phyloP scores from a whole-genome alignment of 2,888 invertebrate species.

The Gandaritis pyraliata region DNA sequence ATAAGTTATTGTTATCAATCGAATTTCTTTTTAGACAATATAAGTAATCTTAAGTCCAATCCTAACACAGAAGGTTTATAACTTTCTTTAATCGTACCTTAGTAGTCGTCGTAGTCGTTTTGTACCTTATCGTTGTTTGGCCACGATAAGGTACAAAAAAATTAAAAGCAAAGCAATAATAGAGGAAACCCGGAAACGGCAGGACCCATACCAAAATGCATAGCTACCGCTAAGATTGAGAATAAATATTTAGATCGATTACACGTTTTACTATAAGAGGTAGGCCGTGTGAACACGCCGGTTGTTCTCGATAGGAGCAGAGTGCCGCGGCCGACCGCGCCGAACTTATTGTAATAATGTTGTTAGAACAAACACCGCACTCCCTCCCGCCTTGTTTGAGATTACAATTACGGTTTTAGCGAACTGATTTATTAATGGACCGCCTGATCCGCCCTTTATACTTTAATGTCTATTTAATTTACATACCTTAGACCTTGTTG shows the following conservation, averaged over 20 bases:
- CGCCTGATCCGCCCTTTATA: conserved; percentile 82
- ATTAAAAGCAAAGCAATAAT: conserved; percentile 10
- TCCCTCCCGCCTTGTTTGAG: conserved; percentile 80
- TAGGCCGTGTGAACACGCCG: conserved; percentile 61
- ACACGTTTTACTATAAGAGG: conserved; percentile 39
- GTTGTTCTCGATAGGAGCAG: conserved; percentile 43
- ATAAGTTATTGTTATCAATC: too few species aligned
- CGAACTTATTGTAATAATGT: conserved; percentile 84
- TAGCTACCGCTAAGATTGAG: conserved; percentile 27
- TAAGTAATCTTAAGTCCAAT: too few species aligned
- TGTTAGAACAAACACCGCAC: conserved; percentile 81
- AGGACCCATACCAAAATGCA: conserved; percentile 20
- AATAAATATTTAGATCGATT: conserved; percentile 34
- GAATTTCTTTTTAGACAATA: too few species aligned
- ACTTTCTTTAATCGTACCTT: too few species aligned
- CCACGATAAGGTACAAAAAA: too few species aligned
- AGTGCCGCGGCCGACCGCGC: conserved; percentile 48
- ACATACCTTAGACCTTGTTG: conserved; percentile 53
- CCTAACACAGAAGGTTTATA: too few species aligned
- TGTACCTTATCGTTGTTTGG: too few species aligned
- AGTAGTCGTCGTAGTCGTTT: too few species aligned
- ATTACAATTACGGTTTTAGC: conserved; percentile 85
- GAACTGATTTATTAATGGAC: conserved; percentile 84
- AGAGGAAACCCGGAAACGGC: conserved; percentile 16
- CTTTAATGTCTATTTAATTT: conserved; percentile 83